These are phyloP conservation scores for Spodoptera frugiperda DNA, from an alignment of 1,140 invertebrate species.

Conservation along the genomic window DNA sequence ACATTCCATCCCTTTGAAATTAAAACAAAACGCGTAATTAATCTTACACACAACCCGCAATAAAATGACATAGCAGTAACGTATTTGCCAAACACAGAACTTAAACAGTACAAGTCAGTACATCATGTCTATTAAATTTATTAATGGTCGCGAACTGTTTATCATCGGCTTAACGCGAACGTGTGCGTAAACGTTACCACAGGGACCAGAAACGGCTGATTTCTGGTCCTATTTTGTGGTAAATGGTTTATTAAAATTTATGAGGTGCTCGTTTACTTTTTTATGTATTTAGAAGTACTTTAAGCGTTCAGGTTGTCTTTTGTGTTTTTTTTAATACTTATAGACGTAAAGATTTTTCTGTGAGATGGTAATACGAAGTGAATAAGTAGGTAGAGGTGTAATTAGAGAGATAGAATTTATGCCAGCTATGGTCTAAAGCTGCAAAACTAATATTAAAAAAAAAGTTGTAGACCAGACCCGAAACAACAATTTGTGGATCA, in stretches of 20 bases:
- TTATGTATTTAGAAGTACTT: neutral
- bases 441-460: too few species aligned
- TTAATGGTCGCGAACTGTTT: constrained; percentile 38
- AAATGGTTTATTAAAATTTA: neutral
- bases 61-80: constrained; percentile 9
- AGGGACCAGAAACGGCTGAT: neutral
- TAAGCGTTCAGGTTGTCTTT: neutral
- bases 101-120: constrained; percentile 29
- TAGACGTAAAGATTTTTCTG: too few species aligned
- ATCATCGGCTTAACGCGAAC: constrained; percentile 38
- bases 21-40: neutral
- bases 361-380: too few species aligned
- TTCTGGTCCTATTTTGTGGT: constrained; percentile 6
- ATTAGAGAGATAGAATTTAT: too few species aligned
- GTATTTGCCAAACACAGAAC: constrained; percentile 20
- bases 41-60: neutral
- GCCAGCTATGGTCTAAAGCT: too few species aligned
- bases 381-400: too few species aligned
- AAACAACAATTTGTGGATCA: too few species aligned
- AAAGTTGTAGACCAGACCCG: too few species aligned
- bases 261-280: neutral
- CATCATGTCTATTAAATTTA: constrained; percentile 35
- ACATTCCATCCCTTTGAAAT: neutral
- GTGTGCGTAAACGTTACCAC: constrained; percentile 24
- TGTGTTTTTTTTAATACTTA: too few species aligned